Percentiles rank a stretch among this genome's conserved stretches.
Evolutionary conservation across 1,140 invertebrate species (phyloP).

Genomic region (Eriosoma lanigerum): DNA sequence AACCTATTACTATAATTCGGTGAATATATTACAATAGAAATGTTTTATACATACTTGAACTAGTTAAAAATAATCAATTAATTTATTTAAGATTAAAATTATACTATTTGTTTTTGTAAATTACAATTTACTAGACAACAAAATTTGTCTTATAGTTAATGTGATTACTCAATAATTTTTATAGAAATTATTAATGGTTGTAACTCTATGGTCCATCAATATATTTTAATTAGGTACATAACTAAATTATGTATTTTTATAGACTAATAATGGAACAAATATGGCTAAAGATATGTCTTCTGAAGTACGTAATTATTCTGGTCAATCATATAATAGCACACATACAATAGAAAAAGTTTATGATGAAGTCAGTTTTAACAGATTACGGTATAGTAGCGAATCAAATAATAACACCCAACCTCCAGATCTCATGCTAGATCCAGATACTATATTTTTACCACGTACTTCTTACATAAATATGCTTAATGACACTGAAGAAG

Average conservation of each 20-base stretch:
- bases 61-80: no score
- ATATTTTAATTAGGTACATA: no score
- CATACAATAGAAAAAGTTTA: slow-evolving; percentile 49
- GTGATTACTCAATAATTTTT: no score
- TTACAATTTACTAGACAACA: no score
- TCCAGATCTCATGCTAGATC: slow-evolving; percentile 43
- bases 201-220: no score
- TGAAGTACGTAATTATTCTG: slow-evolving; percentile 37
- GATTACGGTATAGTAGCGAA: neutral
- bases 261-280: slow-evolving; percentile 19
- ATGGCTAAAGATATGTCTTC: slow-evolving; percentile 17
- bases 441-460: slow-evolving; percentile 11
- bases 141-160: no score
- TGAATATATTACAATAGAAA: no score
- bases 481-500: neutral
- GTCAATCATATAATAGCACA: slow-evolving; percentile 38
- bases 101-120: no score
- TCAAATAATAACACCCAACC: slow-evolving; percentile 35
- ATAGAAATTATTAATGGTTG: no score
- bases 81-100: no score
- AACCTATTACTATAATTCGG: no score
- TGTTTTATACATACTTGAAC: no score
- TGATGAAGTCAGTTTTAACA: slow-evolving; percentile 32
- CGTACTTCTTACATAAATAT: neutral
- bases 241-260: neutral